These are phyloP conservation scores for Acanthopagrus latus DNA, from an alignment of 2,797 vertebrate genomes.

Conservation along the genomic window DNA sequence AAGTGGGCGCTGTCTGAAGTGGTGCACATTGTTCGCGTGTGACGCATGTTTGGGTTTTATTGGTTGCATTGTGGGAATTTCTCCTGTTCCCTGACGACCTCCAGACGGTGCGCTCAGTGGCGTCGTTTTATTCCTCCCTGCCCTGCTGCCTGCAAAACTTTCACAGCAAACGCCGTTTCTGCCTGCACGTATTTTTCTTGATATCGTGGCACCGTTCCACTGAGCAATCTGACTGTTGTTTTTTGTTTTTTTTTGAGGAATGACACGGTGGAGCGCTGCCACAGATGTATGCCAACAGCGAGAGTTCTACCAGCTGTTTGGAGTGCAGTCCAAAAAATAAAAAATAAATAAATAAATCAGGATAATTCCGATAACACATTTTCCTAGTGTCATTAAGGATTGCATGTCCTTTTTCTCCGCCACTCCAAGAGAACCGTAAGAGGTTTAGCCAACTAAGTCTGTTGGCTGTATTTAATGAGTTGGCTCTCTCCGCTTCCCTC, in stretches of 20 bases:
- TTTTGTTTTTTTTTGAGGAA: slow-evolving; percentile 32
- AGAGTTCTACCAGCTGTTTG: slow-evolving; percentile 63
- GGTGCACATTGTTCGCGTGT: not conserved
- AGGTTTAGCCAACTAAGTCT: slow-evolving; percentile 72
- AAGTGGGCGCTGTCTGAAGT: slow-evolving; percentile 17
- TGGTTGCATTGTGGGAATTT: not conserved
- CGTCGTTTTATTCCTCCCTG: slow-evolving; percentile 4
- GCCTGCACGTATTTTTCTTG: slow-evolving; percentile 4
- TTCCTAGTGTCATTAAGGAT: slow-evolving; percentile 63
- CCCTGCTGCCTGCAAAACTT: slow-evolving; percentile 13
- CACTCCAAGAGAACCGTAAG: slow-evolving; percentile 59
- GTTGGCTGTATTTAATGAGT: slow-evolving; percentile 74
- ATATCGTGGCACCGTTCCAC: slow-evolving; percentile 27
- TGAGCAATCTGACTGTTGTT: slow-evolving; percentile 50
- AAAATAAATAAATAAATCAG: slow-evolving; percentile 1
- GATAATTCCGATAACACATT: slow-evolving; percentile 60
- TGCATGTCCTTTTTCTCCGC: slow-evolving; percentile 53
- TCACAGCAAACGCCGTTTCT: slow-evolving; percentile 18
- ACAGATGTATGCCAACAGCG: slow-evolving; percentile 38
- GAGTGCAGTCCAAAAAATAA: slow-evolving; percentile 40
- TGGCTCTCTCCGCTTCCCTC: slow-evolving; percentile 49
- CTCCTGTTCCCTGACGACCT: slow-evolving; percentile 67
- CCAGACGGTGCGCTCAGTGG: slow-evolving; percentile 67
- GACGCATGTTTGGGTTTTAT: slow-evolving; percentile 17
- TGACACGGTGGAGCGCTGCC: slow-evolving; percentile 37